These are phyloP conservation scores for Cotesia chilonis DNA, from an alignment of 1,140 invertebrate species.

Conservation along the genomic window DNA sequence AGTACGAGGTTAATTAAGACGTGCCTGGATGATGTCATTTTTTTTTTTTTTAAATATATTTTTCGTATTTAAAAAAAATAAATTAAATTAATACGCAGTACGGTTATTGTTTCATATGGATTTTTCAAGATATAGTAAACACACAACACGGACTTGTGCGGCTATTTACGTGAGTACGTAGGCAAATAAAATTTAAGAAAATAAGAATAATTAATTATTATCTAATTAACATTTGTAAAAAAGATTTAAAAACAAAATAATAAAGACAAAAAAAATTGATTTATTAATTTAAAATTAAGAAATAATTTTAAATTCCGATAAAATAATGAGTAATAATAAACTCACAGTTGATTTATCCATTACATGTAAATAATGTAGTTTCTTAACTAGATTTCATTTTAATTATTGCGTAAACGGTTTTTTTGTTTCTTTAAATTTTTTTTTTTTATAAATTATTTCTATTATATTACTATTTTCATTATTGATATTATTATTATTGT, in stretches of 20 bases:
- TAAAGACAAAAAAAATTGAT: constrained; percentile 10
- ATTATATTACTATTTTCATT: not conserved
- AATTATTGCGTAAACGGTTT: not conserved
- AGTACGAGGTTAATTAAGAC: not conserved
- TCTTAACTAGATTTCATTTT: constrained; percentile 6
- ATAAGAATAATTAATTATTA: constrained; percentile 15
- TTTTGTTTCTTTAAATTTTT: not conserved
- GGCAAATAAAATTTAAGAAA: constrained; percentile 24
- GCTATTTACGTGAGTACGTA: constrained; percentile 26
- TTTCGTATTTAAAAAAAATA: too few species aligned
- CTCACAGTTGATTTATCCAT: not conserved
- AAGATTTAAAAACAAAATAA: not conserved
- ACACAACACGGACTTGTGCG: constrained; percentile 21
- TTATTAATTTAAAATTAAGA: not conserved
- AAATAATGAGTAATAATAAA: not conserved
- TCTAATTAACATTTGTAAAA: constrained; percentile 1
- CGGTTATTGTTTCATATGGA: constrained; percentile 11
- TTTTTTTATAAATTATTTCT: constrained; percentile 13
- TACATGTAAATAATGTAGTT: constrained; percentile 35
- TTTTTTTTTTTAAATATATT: not conserved
- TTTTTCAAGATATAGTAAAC: constrained; percentile 22
- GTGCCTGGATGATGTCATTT: not conserved
- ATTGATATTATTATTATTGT: constrained; percentile 22
- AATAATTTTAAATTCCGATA: not conserved
- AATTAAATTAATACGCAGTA: not conserved